Base-by-base conservation (phyloP, 2,797 vertebrate genomes). In the Acanthopagrus latus region DNA sequence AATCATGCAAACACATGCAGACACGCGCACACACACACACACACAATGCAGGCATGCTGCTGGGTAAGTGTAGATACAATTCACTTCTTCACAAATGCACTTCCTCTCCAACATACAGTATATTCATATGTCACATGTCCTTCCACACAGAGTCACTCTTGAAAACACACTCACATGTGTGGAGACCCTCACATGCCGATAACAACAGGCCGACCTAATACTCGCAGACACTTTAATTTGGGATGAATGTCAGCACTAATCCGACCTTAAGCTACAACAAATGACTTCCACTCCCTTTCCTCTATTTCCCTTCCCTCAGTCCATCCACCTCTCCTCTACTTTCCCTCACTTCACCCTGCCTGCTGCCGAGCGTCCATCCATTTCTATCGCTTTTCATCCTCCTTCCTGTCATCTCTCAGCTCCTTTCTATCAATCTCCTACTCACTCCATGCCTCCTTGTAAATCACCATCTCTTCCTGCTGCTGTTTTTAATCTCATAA, bases 211-310 rank as follows among this genome's bases (percentile, higher is more conserved):
- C 38, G 20, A 78, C 86, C 85, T 89, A 90, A 90, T 89, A 81
- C 86, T 76, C 85, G 86, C 82, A 90, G 90, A 91, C 89, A 89
- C 85, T 89, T 93, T 93, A 81, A 89, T 90, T 89, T 88, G 62
- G 81, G 76, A 80, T 85, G 83, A 88, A 90, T 90, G 89, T 88
- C 87, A 89, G 64, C 60, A 5, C 62, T 92, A 88, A 92, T 91
- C 87, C 71, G 1, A 86, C 81, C 74, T 80, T 84, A 90, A 91
- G 76, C 88, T 78, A 72, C 77, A 80, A 78, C 80, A 88, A 92
- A 94, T 92, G 78, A 88, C 90, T 90, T 90, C 60, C 62, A 29
- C 68, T 69, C 75, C 48, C 48, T 41, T 55, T 80, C 62, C 48
- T 56, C 23, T 20, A 16, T 56, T 70, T 66, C 48, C 43, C 23